These are phyloP conservation scores for Drosophila sulfurigaster DNA, from an alignment of 1,140 invertebrate species.

Conservation along the genomic window DNA sequence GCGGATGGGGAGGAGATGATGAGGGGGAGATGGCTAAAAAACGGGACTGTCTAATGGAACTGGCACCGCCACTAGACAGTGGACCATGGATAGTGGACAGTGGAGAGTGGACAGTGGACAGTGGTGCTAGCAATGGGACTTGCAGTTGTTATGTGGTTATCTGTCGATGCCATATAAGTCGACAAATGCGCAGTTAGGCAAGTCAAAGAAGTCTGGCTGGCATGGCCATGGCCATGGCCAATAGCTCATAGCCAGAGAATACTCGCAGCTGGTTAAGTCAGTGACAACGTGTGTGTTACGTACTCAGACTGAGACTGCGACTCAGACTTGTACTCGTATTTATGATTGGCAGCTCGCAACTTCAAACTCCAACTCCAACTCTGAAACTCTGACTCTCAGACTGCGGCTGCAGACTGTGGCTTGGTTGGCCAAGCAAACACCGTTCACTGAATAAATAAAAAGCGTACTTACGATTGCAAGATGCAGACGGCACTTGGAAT, in stretches of 20 bases:
- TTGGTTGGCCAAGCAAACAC: constrained; percentile 69
- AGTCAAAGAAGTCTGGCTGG: constrained; percentile 45
- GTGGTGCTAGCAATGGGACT: constrained; percentile 46
- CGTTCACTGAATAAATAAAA: constrained; percentile 76
- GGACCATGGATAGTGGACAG: constrained; percentile 23
- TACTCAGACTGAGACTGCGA: constrained; percentile 3
- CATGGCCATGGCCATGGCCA: constrained; percentile 16
- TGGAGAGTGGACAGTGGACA: constrained; percentile 28
- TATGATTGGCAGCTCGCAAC: constrained; percentile 73
- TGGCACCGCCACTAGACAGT: constrained; percentile 25
- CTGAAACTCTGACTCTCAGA: not conserved
- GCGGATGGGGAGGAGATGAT: not conserved
- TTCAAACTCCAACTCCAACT: constrained; percentile 13
- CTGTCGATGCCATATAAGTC: constrained; percentile 75
- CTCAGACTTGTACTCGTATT: constrained; percentile 26
- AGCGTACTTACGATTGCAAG: constrained; percentile 57
- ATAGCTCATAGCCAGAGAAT: not conserved
- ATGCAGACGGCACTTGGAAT: constrained; percentile 60
- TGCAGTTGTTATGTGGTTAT: constrained; percentile 80
- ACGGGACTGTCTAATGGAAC: constrained; percentile 61
- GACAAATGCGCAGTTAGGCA: constrained; percentile 78
- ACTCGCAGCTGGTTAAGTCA: not conserved
- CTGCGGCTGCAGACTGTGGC: constrained; percentile 11
- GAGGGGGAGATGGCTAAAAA: not conserved
- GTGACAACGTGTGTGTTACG: constrained; percentile 72